phyloP scores from a whole-genome alignment of 2,113 vertebrate genomes.

The Rutilus rutilus region DNA sequence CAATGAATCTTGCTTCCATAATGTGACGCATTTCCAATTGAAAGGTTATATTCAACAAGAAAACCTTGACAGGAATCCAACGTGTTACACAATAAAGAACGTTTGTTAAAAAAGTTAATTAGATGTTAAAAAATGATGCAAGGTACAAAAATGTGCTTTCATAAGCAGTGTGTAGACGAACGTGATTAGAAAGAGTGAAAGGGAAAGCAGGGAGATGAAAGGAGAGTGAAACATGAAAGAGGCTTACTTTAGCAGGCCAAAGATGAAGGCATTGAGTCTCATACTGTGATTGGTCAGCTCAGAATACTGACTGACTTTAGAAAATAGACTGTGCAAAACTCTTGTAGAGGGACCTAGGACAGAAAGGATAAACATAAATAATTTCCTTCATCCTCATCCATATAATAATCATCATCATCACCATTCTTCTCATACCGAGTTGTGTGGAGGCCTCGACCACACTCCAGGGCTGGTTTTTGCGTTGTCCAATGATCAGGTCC shows the following conservation, averaged over 20 bases:
- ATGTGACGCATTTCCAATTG: neutral
- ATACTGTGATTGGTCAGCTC: conserved; percentile 91
- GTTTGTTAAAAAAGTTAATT: neutral
- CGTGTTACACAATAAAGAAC: neutral
- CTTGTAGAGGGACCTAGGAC: conserved; percentile 90
- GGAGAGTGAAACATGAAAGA: neutral
- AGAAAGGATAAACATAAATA: neutral
- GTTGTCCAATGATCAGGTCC: conserved; percentile 93
- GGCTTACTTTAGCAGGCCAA: conserved; percentile 96
- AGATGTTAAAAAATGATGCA: neutral
- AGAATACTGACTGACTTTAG: conserved; percentile 89
- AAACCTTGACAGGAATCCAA: neutral
- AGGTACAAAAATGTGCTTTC: neutral
- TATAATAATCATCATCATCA: neutral
- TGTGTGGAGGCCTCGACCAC: conserved; percentile 95
- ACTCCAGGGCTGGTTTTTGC: conserved; percentile 92
- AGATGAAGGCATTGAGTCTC: conserved; percentile 96
- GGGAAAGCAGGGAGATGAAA: neutral
- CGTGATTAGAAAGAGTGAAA: neutral
- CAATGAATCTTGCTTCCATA: neutral
- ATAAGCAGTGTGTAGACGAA: neutral
- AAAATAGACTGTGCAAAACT: conserved; percentile 85
- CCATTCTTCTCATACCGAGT: conserved; percentile 73
- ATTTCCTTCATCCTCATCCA: neutral
- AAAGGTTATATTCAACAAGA: neutral